Evolutionary conservation across 2,113 vertebrate genomes (phyloP).

Genomic region (Lycocorax pyrrhopterus): DNA sequence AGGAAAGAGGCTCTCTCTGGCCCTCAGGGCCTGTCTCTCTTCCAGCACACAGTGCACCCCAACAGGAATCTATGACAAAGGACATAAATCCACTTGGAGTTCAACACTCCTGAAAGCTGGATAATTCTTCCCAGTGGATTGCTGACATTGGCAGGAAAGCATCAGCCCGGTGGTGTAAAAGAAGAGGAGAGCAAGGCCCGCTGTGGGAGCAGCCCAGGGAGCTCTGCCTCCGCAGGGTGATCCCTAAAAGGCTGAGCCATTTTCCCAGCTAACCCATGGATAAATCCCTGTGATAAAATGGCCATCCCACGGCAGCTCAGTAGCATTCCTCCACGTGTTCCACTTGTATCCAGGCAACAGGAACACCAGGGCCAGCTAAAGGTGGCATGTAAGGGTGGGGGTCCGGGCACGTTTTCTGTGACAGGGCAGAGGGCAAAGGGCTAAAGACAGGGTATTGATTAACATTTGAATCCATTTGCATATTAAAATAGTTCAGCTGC

Average conservation of each 20-base stretch:
- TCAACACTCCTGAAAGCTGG: not conserved
- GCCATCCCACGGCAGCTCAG: conserved; percentile 41
- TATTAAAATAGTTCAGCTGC: not conserved
- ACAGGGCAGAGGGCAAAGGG: not conserved
- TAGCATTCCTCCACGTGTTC: conserved; percentile 21
- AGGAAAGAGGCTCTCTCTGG: no score
- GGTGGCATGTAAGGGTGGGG: not conserved
- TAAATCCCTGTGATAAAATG: conserved; percentile 52
- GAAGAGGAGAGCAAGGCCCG: not conserved
- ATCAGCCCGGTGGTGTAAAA: not conserved
- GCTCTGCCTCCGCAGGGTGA: not conserved
- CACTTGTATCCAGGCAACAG: conserved; percentile 64
- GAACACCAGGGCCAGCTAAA: not conserved
- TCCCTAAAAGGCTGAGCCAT: conserved; percentile 44
- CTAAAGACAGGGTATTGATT: not conserved
- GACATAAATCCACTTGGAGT: not conserved
- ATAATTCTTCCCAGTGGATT: not conserved
- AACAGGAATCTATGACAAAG: not conserved
- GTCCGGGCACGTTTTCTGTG: not conserved
- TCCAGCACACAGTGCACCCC: no score
- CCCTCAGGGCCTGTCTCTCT: no score
- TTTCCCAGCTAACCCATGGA: conserved; percentile 57
- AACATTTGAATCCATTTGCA: not conserved
- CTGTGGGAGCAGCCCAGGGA: not conserved
- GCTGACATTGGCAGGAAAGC: conserved; percentile 6